Conservation (phyloP, 1,140 invertebrate species). For the Caenorhabditis briggsae region DNA sequence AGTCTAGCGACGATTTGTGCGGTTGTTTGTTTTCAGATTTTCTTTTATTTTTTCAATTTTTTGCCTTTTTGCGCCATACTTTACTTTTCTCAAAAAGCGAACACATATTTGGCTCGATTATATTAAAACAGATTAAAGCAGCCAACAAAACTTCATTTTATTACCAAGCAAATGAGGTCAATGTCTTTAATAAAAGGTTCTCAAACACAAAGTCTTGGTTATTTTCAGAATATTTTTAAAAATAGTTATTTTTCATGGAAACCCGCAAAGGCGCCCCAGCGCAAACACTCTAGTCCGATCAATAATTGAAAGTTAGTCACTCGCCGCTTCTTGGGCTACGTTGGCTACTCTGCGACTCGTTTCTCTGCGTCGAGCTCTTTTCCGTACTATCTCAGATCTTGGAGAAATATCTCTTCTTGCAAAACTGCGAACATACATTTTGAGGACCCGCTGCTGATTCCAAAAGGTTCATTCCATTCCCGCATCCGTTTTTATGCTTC, state of each 20-base stretch:
- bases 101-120: no score
- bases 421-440: conserved; percentile 26
- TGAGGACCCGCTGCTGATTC: background rate
- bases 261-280: conserved; percentile 9
- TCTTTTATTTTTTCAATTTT: no score
- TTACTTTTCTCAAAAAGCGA: no score
- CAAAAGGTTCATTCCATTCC: background rate
- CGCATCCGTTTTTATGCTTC: background rate
- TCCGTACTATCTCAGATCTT: conserved; percentile 3
- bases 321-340: conserved; percentile 52
- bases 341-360: conserved; percentile 40
- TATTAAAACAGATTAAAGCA: no score
- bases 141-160: no score
- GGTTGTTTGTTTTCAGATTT: no score
- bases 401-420: conserved; percentile 25
- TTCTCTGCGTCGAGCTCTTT: conserved; percentile 22
- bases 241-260: background rate
- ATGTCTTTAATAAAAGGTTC: no score
- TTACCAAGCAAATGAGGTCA: no score
- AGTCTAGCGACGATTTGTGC: background rate
- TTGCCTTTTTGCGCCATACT: no score
- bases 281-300: background rate
- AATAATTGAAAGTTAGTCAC: conserved; percentile 52
- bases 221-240: no score
- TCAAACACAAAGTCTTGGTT: no score